Percentiles rank a stretch among this genome's conserved stretches.
These are phyloP conservation scores for Galeruca laticollis DNA, from an alignment of 2,888 invertebrate genomes.

Conservation along the genomic window DNA sequence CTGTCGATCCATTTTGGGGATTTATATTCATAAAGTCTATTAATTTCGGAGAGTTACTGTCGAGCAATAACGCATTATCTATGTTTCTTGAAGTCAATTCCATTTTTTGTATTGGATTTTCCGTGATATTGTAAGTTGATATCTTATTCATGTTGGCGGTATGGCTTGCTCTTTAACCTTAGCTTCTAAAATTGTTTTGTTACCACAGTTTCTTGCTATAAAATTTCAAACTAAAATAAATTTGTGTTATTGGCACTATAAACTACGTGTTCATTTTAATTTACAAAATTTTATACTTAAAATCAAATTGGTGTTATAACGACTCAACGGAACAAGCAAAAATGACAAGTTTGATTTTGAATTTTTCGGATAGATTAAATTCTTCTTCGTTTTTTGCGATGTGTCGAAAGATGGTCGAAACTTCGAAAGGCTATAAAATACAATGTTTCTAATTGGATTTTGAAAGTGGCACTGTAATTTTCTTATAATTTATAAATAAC, in stretches of 20 bases:
- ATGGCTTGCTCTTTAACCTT: slow-evolving; percentile 3
- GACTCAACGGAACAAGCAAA: slow-evolving; percentile 12
- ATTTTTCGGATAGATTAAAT: slow-evolving; percentile 2
- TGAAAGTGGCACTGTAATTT: too few relatives aligned
- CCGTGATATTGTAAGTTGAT: slow-evolving; percentile 44
- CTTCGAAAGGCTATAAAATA: not conserved
- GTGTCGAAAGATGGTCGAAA: not conserved
- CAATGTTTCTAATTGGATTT: not conserved
- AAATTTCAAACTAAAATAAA: not conserved
- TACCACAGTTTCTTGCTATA: not conserved
- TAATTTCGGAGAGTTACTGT: slow-evolving; percentile 79
- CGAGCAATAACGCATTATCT: slow-evolving; percentile 79
- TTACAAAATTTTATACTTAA: not conserved
- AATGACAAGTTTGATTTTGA: slow-evolving; percentile 13
- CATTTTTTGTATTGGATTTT: slow-evolving; percentile 72
- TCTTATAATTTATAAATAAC: too few relatives aligned
- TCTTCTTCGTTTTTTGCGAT: slow-evolving; percentile 3
- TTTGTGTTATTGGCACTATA: not conserved
- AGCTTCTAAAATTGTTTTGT: not conserved
- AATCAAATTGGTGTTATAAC: slow-evolving; percentile 3
- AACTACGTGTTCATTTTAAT: not conserved
- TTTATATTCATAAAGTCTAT: slow-evolving; percentile 77
- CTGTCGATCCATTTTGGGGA: slow-evolving; percentile 80
- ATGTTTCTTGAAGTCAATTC: slow-evolving; percentile 85
- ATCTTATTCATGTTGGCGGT: slow-evolving; percentile 35